phyloP scores from a whole-genome alignment of 1,140 invertebrate species.

The Plutomurus gul region DNA sequence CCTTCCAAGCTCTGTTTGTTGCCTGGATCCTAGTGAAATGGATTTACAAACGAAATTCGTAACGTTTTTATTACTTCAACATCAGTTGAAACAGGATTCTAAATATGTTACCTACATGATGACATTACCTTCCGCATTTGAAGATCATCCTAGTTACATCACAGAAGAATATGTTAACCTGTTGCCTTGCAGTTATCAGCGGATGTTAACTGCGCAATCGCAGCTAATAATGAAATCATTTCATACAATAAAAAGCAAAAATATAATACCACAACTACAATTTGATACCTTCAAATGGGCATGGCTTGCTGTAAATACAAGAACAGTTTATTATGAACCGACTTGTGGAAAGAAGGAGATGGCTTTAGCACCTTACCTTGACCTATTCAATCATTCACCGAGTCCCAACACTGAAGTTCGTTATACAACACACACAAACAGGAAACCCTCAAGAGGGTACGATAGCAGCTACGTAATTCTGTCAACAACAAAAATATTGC shows the following conservation, averaged over 20 bases:
- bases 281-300: constrained; percentile 62
- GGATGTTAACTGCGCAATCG: neutral
- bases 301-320: constrained; percentile 76
- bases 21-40: neutral
- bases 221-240: neutral
- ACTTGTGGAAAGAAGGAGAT: constrained; percentile 62
- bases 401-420: constrained; percentile 60
- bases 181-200: neutral
- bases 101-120: constrained; percentile 28
- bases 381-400: constrained; percentile 76
- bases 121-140: constrained; percentile 46
- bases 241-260: neutral
- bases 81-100: neutral
- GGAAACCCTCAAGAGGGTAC: constrained; percentile 44
- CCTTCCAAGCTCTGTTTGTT: neutral
- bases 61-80: constrained; percentile 24
- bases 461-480: constrained; percentile 63
- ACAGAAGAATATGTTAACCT: neutral
- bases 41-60: constrained; percentile 39
- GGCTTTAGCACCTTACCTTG: constrained; percentile 76
- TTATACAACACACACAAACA: constrained; percentile 62
- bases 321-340: constrained; percentile 65
- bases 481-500: constrained; percentile 59
- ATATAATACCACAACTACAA: constrained; percentile 54
- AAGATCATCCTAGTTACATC: constrained; percentile 41